Base-by-base conservation (phyloP, 2,888 invertebrate species). In the Pyralis farinalis region DNA sequence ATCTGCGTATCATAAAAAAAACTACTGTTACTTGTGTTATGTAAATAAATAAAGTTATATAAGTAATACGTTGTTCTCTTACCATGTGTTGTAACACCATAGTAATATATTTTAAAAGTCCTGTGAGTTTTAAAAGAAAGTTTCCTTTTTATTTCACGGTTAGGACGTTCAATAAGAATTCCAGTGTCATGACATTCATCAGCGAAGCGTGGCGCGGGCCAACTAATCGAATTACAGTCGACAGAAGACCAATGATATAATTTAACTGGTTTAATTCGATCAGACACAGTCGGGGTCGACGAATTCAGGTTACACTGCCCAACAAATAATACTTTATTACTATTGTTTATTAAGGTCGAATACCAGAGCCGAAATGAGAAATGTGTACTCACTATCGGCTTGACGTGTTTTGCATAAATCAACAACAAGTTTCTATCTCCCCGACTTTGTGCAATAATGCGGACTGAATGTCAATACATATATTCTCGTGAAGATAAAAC, bases 191-290 rank as follows among this genome's bases (percentile, higher is more conserved):
- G 59, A 58, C 61, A 55, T 62, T 64, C 68, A 58, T 63, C 63
- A 58, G 45, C 50, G 57, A 51, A 71, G 63, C 75, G 69, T 74
- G 64, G 63, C 73, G 59, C 60, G 64, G 58, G 63, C 65, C 58
- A 52, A 54, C 64, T 82, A 82, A 85, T 84, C 74, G 78, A 85
- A 77, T 86, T 82, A 86, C 71, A 47, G 71, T 58, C 69, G 70
- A 72, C 71, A 67, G 71, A 69, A 73, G 61, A 63, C 59, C 81
- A 84, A 78, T 86, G 81, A 84, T 83, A 85, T 84, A 83, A 86
- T 84, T 86, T 78, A 82, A 78, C 81, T 83, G 75, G 73, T 78
- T 81, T 77, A 85, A 85, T 84, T 78, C 69, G 77, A 84, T 82
- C 71, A 57, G 82, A 73, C 77, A 73, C 78, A 75, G 79, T 71